phyloP scores from a whole-genome alignment of 2,797 vertebrate species.

The Peromyscus melanophrys region DNA sequence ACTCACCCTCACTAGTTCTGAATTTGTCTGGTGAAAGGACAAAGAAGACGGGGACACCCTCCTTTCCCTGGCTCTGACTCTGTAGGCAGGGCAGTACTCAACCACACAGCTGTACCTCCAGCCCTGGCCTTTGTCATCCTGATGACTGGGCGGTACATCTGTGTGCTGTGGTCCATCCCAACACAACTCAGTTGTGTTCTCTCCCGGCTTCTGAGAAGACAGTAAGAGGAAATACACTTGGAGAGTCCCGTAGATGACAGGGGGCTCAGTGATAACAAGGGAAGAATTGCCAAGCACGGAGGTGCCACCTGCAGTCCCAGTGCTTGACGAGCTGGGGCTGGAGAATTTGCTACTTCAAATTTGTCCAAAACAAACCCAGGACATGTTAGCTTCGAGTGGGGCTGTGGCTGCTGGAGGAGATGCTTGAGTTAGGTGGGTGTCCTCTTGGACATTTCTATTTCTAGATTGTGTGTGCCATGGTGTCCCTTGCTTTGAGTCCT shows the following conservation, averaged over 20 bases:
- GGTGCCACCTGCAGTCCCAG: background rate
- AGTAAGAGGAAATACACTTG: background rate
- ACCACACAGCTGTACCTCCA: background rate
- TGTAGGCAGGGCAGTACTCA: background rate
- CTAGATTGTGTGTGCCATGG: background rate
- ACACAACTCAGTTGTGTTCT: background rate
- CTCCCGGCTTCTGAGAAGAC: background rate
- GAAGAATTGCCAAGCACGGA: background rate
- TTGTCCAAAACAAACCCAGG: background rate
- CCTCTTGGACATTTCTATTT: background rate
- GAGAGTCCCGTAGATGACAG: background rate
- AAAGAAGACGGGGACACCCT: constrained; percentile 21
- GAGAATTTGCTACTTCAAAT: background rate
- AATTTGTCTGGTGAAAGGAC: background rate
- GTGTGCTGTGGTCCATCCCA: background rate
- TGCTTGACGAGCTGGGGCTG: background rate
- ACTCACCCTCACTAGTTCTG: constrained; percentile 32
- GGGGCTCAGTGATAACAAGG: background rate
- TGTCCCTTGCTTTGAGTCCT: constrained; percentile 3
- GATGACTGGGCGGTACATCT: background rate
- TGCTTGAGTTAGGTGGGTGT: background rate
- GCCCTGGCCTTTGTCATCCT: background rate
- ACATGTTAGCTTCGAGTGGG: background rate
- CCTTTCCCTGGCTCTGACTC: background rate
- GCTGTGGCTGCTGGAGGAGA: background rate